Base-by-base conservation (phyloP, 2,888 invertebrate genomes). In the Caenorhabditis becei region DNA sequence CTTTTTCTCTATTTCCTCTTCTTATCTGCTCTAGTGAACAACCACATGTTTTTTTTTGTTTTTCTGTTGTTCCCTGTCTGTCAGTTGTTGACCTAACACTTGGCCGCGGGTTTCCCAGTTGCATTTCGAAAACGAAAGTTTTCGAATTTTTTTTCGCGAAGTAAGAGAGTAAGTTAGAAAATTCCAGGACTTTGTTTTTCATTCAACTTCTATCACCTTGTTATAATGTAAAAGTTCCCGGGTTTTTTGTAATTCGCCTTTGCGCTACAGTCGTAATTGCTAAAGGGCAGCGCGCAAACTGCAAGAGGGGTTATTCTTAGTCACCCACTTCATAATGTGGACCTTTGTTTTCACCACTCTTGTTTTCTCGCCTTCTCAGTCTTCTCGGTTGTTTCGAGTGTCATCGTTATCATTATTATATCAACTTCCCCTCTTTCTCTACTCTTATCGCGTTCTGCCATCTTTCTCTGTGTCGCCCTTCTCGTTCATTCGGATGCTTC, bases 401-500 rank as follows among this genome's bases (percentile, higher is more conserved):
- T 24, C 28, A n/a, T 14, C 8, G 32, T 56, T 56, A 56, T 56
- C 54, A 56, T 59, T 59, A 41, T 59, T 59, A 35, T 59, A 59
- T 59, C 59, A 59, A 35, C 58, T 58, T 35, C 58, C 37, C 20
- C 20, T 16, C 24, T 20, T 35, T 28, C 47, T 16, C 14, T n/a
- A 47, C 41, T 18, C 41, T 61, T 61, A 61, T 61, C 59, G n/a
- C 47, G 61, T 47, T 11, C 61, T 61, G 59, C 59, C 59, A 26
- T 53, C 24, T 26, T 14, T 53, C 20, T 58, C 37, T 20, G 23
- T 24, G 32, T 32, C 32, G n/a, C 11, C 18, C 54, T 32, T 32
- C 16, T n/a, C 54, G 2, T 61, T 47, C 10, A 58, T 58, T 58
- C 41, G 14, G 1, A 74, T 74, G 74, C 77, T 77, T 37, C 77